Conservation (phyloP, 1,140 invertebrate species). For the Pseudoatta argentina region DNA sequence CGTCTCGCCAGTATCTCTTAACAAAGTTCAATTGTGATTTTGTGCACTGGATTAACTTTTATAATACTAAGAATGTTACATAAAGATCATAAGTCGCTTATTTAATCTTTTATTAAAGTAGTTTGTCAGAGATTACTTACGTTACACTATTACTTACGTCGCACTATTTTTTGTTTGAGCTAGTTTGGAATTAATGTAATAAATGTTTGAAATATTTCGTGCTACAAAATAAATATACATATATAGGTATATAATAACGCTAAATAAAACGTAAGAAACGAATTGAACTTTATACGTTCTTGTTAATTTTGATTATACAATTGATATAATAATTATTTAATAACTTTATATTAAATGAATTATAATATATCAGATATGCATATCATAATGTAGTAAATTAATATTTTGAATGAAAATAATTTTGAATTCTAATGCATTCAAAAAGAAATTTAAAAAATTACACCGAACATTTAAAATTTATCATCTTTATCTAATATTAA, state of each 20-base stretch:
- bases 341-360: neutral
- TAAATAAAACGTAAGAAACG: neutral
- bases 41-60: neutral
- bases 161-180: neutral
- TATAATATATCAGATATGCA: neutral
- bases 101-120: neutral
- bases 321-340: constrained; percentile 5
- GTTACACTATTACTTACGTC: neutral
- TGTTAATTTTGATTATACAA: neutral
- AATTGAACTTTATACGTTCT: neutral
- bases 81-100: neutral
- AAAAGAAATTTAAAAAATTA: neutral
- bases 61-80: neutral
- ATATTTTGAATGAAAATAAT: neutral
- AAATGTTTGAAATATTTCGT: neutral
- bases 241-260: neutral
- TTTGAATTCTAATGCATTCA: neutral
- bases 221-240: no score
- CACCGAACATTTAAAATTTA: neutral
- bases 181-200: neutral
- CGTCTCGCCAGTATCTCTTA: constrained; percentile 25
- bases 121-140: neutral
- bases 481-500: neutral
- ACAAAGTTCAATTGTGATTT: constrained; percentile 32
- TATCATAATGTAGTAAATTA: neutral